Conservation (phyloP, 2,797 vertebrate species). For the Poecilia velifera region DNA sequence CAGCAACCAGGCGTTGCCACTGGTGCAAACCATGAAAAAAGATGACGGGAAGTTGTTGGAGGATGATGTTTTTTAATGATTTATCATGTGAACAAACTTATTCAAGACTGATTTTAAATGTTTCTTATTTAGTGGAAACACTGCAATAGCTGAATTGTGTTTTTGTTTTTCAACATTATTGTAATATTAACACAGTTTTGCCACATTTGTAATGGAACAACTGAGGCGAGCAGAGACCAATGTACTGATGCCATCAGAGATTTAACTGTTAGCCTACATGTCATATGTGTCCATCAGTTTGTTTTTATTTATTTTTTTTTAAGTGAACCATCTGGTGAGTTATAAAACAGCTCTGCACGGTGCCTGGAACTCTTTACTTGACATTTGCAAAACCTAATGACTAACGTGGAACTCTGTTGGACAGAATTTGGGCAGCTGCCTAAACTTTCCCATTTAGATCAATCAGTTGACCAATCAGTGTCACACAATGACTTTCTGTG, state of each 20-base stretch:
- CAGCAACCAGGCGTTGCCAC: too few species aligned
- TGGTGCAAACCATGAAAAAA: too few species aligned
- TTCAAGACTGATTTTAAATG: too few species aligned
- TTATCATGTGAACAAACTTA: too few species aligned
- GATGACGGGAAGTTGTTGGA: too few species aligned
- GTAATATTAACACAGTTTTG: too few species aligned
- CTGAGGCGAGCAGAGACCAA: not conserved
- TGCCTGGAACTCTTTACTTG: not conserved
- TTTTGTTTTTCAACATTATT: too few species aligned
- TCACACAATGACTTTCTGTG: not conserved
- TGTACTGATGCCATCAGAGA: not conserved
- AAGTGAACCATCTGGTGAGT: not conserved
- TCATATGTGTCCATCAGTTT: not conserved
- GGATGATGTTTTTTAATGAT: too few species aligned
- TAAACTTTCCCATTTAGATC: not conserved
- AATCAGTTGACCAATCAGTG: not conserved
- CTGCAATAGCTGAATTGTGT: too few species aligned
- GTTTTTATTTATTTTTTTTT: not conserved
- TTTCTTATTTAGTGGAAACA: too few species aligned
- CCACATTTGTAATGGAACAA: too few species aligned
- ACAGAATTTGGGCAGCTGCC: not conserved
- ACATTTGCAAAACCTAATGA: not conserved
- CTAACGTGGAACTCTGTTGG: not conserved
- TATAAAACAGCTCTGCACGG: not conserved
- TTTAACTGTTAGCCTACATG: not conserved